Evolutionary conservation across 2,797 vertebrate genomes (phyloP).

Genomic region (Aplochiton taeniatus): DNA sequence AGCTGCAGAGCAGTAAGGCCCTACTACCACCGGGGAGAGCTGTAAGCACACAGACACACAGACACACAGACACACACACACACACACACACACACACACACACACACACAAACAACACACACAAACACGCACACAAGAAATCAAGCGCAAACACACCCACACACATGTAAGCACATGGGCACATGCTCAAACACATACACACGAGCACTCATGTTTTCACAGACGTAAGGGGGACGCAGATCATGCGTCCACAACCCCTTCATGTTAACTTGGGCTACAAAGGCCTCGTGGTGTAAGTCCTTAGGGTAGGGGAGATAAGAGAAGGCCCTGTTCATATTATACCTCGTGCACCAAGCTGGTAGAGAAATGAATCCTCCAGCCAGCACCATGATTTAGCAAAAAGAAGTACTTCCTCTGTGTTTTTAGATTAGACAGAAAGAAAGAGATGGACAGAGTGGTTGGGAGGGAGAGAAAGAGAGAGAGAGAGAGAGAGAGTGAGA

Average conservation of each 20-base stretch:
- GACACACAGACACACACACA: slow-evolving; percentile 8
- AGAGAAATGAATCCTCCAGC: slow-evolving; percentile 25
- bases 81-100: not conserved
- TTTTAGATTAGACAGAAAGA: not conserved
- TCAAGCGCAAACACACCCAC: not conserved
- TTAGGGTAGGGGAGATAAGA: not conserved
- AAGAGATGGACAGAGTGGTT: not conserved
- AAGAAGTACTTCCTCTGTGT: not conserved
- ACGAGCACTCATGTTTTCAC: slow-evolving; percentile 4
- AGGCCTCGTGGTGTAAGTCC: slow-evolving; percentile 43
- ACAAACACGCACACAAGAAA: slow-evolving; percentile 13
- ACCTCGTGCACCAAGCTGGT: slow-evolving; percentile 22
- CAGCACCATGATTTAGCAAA: not conserved
- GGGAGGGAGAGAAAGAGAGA: not conserved
- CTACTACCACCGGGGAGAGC: slow-evolving; percentile 30
- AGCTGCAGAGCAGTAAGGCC: slow-evolving; percentile 39
- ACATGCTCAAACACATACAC: slow-evolving; percentile 8
- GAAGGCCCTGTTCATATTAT: not conserved
- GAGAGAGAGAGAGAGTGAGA: not conserved
- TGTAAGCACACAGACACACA: slow-evolving; percentile 21
- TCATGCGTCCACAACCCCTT: slow-evolving; percentile 37
- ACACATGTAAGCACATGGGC: slow-evolving; percentile 9
- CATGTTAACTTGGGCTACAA: slow-evolving; percentile 53
- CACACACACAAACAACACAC: slow-evolving; percentile 6
- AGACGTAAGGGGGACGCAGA: slow-evolving; percentile 28